Base-by-base conservation (phyloP, 2,797 vertebrate species). In the Melanotaenia parkinsoni region DNA sequence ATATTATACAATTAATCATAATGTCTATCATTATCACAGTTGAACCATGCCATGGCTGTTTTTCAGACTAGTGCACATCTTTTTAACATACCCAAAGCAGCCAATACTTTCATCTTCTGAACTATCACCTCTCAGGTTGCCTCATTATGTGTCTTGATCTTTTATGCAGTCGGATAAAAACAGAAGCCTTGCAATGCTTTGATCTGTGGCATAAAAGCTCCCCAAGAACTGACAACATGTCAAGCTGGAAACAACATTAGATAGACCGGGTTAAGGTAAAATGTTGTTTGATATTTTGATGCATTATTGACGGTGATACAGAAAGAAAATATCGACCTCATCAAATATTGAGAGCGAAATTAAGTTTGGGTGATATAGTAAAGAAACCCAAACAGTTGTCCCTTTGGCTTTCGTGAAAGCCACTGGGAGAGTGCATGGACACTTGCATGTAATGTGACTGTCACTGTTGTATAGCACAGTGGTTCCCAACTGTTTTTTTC, bases 141-240 rank as follows among this genome's bases (percentile, higher is more conserved):
- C 84, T 90, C 89, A 91, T 94, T 92, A 89, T 72, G 32, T 13
- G 76, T 84, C 85, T 91, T 92, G 91, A 91, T 93, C 83, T 93
- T 92, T 91, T 95, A 88, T 90, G 93, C 95, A 95, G 95, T 78
- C 60, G 57, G 72, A 70, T 94, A 88, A 94, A 93, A 91, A 91
- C 88, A 90, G 83, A 94, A 79, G 79, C 77, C 78, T 77, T 78
- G 45, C 50, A 70, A 68, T 67, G 78, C 88, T 95, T 93, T 95
- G 92, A 96, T 95, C 95, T 89, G 77, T 68, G 67, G 82, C 86
- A 84, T 74, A 86, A 93, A 94, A 93, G 78, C 90, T 93, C 71
- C 87, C 89, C 84, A 88, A 85, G 76, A 94, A 93, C 90, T 92
- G 90, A 89, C 89, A 92, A 86, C 86, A 89, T 93, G 94, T 94